Base-by-base conservation (phyloP, 1,140 invertebrate species). In the Ectropis grisescens region DNA sequence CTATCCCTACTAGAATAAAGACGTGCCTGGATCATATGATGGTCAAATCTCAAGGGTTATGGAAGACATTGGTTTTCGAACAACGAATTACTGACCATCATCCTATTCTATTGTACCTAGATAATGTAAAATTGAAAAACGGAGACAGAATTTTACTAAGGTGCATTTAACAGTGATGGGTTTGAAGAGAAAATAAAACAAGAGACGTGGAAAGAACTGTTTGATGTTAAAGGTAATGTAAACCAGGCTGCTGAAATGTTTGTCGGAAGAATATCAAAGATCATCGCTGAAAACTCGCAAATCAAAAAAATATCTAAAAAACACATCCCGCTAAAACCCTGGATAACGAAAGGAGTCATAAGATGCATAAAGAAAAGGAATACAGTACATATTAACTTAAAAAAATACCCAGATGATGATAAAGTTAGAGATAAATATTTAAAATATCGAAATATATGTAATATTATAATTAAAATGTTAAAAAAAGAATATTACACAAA, bases 371-470 rank as follows among this genome's bases (percentile, higher is more conserved):
- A 36, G 3, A 39, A 43, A 29, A 42, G 46, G 32, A 29, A 48
- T 15, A 36, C 29, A 26, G 2, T 48, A 8, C 26, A 39, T 26
- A 39, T 28, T 33, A 28, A 33, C 1, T 11, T 16, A n/a, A 48
- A 39, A 29, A 36, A 14, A 13, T 0, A 15, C 24, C 29, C 12
- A 8, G 22, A 29, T 2, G 23, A 47, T 11, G 9, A 16, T 10
- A 13, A 39, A 8, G 1, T 16, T 1, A 31, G 29, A 37, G 9
- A 35, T 11, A 13, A 41, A 30, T 47, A 47, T 30, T 22, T 27
- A 29, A 16, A 29, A 24, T 48, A 48, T 43, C 39, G 40, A 33
- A 43, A 43, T 29, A 33, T 25, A 9, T 40, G 35, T 14, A 49
- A 41, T 11, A 37, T 13, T 15, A 34, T 38, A 6, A 29, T 47